phyloP scores from a whole-genome alignment of 2,113 vertebrate species.

The Cyanoderma ruficeps region DNA sequence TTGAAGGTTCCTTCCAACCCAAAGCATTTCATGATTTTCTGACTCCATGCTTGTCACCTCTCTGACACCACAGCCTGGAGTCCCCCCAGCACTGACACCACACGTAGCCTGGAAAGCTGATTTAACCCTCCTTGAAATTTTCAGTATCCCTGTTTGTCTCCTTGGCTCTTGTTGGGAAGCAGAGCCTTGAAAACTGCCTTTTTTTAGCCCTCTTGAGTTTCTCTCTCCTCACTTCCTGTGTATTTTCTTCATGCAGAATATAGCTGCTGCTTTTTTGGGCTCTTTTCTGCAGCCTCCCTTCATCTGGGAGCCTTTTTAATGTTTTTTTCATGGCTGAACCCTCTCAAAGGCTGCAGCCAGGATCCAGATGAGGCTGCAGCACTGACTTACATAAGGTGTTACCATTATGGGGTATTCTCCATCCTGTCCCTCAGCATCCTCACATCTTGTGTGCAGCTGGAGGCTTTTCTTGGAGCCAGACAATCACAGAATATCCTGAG shows the following conservation, averaged over 20 bases:
- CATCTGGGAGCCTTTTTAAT: not conserved
- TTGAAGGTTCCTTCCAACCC: not conserved
- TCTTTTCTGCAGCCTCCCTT: not conserved
- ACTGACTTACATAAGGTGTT: not conserved
- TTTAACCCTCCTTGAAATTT: not conserved
- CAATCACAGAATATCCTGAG: not conserved
- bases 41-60: not conserved
- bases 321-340: not conserved
- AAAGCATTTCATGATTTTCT: not conserved
- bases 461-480: not conserved
- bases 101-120: not conserved
- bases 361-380: not conserved
- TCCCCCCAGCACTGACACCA: not conserved
- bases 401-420: not conserved
- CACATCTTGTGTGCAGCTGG: not conserved
- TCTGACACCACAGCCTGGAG: not conserved
- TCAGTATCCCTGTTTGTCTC: not conserved
- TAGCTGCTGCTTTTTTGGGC: not conserved
- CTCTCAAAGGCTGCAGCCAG: not conserved
- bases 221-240: rapidly evolving
- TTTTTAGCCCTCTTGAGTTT: not conserved
- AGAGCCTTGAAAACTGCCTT: not conserved
- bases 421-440: not conserved
- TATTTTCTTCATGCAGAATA: not conserved
- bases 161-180: not conserved